Evolutionary conservation across 1,140 invertebrate genomes (phyloP).

Genomic region (Camponotus pennsylvanicus): DNA sequence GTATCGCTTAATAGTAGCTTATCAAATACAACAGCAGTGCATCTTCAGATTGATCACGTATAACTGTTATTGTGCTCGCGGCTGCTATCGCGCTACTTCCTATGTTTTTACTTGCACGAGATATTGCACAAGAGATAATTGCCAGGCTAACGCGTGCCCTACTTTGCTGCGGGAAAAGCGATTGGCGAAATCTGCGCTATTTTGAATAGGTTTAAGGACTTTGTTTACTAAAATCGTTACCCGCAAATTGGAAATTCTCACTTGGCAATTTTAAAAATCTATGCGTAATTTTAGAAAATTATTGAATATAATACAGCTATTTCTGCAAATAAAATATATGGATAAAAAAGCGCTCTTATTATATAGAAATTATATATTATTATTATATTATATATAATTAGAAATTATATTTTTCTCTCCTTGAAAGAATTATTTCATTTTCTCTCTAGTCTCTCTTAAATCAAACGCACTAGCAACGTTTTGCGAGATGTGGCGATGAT

Average conservation of each 20-base stretch:
- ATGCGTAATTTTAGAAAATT: neutral
- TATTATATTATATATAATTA: too few relatives aligned
- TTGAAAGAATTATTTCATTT: neutral
- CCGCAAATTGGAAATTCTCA: neutral
- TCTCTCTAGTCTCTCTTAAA: neutral
- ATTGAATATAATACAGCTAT: neutral
- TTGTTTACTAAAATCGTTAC: neutral
- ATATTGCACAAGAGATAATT: conserved; percentile 45
- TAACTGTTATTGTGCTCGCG: conserved; percentile 40
- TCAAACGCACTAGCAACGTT: too few relatives aligned
- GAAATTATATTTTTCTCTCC: too few relatives aligned
- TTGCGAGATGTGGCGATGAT: too few relatives aligned
- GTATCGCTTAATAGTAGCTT: conserved; percentile 8
- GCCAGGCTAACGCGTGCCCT: conserved; percentile 9
- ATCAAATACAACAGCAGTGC: conserved; percentile 13
- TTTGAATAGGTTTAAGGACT: conserved; percentile 31
- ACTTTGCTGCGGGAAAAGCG: neutral
- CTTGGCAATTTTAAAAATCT: neutral
- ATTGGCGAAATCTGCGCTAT: conserved; percentile 3
- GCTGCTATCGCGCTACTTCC: conserved; percentile 15
- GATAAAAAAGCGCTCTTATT: neutral
- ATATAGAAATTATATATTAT: conserved; percentile 18
- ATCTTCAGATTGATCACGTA: conserved; percentile 34
- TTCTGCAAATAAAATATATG: neutral
- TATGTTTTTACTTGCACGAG: conserved; percentile 18